Conservation (phyloP, 2,888 invertebrate genomes). For the Stenodera caucasica region DNA sequence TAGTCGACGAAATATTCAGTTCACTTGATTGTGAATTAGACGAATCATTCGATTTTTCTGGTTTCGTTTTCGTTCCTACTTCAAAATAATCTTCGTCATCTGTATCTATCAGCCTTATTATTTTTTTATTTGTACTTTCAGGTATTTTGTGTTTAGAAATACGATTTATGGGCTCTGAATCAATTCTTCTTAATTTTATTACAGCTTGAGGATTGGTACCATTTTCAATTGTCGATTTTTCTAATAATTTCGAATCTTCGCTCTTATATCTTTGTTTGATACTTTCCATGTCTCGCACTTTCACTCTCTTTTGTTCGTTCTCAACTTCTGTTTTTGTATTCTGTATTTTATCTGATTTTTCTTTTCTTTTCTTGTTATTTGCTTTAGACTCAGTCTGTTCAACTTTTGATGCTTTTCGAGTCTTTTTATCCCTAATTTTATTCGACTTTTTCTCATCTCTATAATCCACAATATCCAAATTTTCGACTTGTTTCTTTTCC, state of each 20-base stretch:
- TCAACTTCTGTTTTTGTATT: background rate
- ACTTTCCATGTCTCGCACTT: too few species aligned
- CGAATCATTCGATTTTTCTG: too few species aligned
- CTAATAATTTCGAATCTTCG: too few species aligned
- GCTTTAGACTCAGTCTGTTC: background rate
- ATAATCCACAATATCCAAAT: background rate
- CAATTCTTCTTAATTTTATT: background rate
- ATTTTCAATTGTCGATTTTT: background rate
- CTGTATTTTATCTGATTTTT: background rate
- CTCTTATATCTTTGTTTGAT: too few species aligned
- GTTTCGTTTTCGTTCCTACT: background rate
- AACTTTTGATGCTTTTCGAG: background rate
- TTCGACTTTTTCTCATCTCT: background rate
- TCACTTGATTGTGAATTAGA: background rate
- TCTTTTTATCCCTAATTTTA: background rate
- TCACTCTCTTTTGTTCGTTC: too few species aligned
- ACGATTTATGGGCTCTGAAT: background rate
- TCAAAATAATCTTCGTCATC: background rate
- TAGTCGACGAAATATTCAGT: background rate
- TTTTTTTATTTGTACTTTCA: background rate
- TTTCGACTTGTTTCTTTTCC: background rate
- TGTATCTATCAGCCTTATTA: background rate
- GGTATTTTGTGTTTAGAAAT: background rate
- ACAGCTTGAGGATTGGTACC: too few species aligned
- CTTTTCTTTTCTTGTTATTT: background rate